Evolutionary conservation across 2,797 vertebrate genomes (phyloP).

Genomic region (Pseudotriccus pelzelni): DNA sequence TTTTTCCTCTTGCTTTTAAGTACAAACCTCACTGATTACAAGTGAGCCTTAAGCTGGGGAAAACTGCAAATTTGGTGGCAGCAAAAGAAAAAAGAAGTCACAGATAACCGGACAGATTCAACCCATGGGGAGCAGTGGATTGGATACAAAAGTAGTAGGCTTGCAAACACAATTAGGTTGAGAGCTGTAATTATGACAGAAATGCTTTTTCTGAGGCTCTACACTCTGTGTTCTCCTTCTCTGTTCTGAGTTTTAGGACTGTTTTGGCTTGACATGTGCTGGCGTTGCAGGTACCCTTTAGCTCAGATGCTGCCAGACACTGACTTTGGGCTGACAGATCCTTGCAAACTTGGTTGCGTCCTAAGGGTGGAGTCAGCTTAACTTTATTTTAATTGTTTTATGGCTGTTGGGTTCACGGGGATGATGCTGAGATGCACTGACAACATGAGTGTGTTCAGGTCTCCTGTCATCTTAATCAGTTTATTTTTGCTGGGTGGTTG

Average conservation of each 20-base stretch:
- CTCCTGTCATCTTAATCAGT: constrained; percentile 32
- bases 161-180: background rate
- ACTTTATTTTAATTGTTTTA: background rate
- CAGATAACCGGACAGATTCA: background rate
- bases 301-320: background rate
- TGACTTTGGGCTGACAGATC: background rate
- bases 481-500: constrained; percentile 43
- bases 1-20: background rate
- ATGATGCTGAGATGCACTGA: constrained; percentile 10
- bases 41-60: background rate
- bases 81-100: background rate
- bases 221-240: background rate
- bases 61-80: background rate
- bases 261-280: background rate
- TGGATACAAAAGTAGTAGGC: background rate
- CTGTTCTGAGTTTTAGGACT: background rate
- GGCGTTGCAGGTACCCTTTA: background rate
- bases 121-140: background rate
- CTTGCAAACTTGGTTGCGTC: background rate
- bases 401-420: background rate
- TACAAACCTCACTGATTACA: background rate
- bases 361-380: background rate
- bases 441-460: background rate
- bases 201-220: background rate
- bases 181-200: background rate